Conservation (phyloP, 2,113 vertebrate species). For the Dromas ardeola region DNA sequence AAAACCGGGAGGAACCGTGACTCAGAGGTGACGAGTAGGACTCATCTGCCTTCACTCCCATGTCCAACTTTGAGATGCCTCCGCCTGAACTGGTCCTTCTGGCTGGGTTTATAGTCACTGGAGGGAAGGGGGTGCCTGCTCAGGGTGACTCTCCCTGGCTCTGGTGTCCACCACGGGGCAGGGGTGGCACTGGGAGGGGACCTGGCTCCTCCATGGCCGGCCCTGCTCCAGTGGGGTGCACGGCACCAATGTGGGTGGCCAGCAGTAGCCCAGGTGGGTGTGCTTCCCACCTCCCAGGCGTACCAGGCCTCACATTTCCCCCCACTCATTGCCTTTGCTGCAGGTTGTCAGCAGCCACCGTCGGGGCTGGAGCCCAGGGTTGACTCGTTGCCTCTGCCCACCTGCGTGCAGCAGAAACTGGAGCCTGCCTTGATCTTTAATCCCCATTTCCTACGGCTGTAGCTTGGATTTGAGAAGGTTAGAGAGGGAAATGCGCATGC, state of each 20-base stretch:
- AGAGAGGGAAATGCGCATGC: neutral
- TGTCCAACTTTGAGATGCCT: neutral
- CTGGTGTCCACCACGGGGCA: fast-evolving
- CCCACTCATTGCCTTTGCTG: fast-evolving
- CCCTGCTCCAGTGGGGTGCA: fast-evolving
- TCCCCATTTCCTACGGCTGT: neutral
- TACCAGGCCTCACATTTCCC: fast-evolving
- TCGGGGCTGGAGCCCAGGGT: fast-evolving
- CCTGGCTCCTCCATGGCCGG: fast-evolving
- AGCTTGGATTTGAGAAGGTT: neutral
- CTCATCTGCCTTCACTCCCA: neutral
- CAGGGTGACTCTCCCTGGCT: neutral
- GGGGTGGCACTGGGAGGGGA: no score
- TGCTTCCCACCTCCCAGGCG: neutral
- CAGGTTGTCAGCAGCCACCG: no score
- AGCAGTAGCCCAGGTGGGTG: neutral
- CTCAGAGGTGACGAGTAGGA: neutral
- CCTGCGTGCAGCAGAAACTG: neutral
- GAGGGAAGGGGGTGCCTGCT: neutral
- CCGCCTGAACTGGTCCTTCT: fast-evolving
- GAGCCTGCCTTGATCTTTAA: neutral
- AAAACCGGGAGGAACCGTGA: neutral
- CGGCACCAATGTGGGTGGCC: fast-evolving
- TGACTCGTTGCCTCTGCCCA: neutral
- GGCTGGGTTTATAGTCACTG: neutral